Conservation (phyloP, 2,888 invertebrate genomes). For the Eudemis profundana region DNA sequence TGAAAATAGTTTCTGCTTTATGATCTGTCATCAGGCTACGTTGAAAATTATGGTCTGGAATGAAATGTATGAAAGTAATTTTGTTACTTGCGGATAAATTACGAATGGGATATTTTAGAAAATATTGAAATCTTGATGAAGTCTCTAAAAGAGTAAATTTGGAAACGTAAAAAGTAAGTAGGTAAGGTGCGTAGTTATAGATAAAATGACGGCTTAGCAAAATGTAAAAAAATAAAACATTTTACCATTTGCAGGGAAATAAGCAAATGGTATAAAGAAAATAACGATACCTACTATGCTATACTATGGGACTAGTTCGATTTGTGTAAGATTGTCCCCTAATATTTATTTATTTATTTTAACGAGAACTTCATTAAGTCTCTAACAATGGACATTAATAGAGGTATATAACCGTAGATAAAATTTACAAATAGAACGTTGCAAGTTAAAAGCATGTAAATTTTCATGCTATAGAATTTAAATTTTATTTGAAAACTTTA, state of each 20-base stretch:
- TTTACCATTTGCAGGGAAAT: too few species aligned
- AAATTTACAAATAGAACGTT: not conserved
- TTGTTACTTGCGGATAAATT: not conserved
- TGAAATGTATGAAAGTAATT: not conserved
- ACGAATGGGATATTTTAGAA: not conserved
- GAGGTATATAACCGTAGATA: not conserved
- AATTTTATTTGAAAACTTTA: too few species aligned
- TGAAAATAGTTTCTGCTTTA: conserved; percentile 30
- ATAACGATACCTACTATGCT: too few species aligned
- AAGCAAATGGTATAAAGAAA: too few species aligned
- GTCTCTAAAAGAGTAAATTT: not conserved
- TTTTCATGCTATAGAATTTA: too few species aligned
- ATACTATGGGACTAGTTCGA: too few species aligned
- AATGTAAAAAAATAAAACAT: too few species aligned
- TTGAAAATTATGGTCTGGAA: not conserved
- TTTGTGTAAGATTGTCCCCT: too few species aligned
- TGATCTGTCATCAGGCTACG: conserved; percentile 10
- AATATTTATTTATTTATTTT: too few species aligned
- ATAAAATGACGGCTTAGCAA: too few species aligned
- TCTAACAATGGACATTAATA: not conserved
- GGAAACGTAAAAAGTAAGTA: not conserved
- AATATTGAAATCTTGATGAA: not conserved
- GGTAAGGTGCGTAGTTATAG: not conserved
- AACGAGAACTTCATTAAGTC: too few species aligned
- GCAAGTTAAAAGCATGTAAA: too few species aligned